Evolutionary conservation across 2,797 vertebrate genomes (phyloP).

Genomic region (Smutsia gigantea): DNA sequence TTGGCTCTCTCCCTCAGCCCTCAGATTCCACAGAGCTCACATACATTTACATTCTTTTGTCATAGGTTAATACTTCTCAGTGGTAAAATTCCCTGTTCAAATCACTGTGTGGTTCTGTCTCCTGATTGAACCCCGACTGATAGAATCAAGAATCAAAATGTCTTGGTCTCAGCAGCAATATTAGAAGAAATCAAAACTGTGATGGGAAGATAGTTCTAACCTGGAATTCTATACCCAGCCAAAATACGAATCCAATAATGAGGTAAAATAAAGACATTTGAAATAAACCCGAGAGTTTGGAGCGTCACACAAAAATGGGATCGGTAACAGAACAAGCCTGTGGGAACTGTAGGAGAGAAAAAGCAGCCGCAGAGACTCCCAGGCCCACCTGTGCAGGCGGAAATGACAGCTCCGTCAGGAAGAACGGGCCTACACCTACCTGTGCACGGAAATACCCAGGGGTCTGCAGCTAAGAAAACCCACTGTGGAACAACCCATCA

Average conservation of each 20-base stretch:
- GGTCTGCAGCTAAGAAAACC: not conserved
- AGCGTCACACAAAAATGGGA: not conserved
- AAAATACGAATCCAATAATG: not conserved
- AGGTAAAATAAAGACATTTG: not conserved
- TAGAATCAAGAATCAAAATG: not conserved
- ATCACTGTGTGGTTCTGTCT: not conserved
- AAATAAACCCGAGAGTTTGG: not conserved
- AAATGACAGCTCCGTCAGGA: rapidly evolving
- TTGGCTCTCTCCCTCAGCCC: not conserved
- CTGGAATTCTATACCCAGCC: not conserved
- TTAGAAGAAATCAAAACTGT: not conserved
- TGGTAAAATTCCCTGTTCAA: not conserved
- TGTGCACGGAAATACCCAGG: not conserved
- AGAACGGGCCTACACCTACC: not conserved
- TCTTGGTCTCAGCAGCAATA: not conserved
- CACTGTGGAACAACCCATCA: rapidly evolving
- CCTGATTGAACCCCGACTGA: not conserved
- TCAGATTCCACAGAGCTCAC: not conserved
- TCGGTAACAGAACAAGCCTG: not conserved
- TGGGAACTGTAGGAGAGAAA: not conserved
- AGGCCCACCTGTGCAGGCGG: too few relatives aligned
- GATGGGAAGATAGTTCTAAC: not conserved
- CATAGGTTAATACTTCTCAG: not conserved
- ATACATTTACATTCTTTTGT: not conserved
- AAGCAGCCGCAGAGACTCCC: not conserved